Evolutionary conservation across 2,113 vertebrate genomes (phyloP), one percentile per base, ranked within the genome.

Genomic region (Phrynocephalus versicolor): DNA sequence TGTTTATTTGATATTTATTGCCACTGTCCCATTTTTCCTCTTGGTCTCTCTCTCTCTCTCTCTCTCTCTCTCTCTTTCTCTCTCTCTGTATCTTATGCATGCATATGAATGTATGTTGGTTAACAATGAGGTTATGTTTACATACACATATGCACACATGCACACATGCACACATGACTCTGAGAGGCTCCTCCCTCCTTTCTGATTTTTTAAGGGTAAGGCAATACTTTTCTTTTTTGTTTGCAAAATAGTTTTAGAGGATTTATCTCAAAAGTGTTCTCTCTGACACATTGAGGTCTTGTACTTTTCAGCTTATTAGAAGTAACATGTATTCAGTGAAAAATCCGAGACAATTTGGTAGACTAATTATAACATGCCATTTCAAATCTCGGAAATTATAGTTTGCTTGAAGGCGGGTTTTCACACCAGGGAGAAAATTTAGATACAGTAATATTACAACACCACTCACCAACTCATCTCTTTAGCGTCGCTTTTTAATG

Each of bases 281-380:
- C 79, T 85, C 82, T 86, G 78, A 67, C 75, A 86, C 62, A 55
- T 83, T 69, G 55, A 58, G 88, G 81, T 72, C 85, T 85, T 5
- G 1, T 33, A 0, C 85, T 77, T 90, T 84, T 85, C 3, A 0
- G 13, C 51, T 69, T 85, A 87, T 71, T 85, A 85, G 81, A 91
- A 92, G 90, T 79, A 91, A 86, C 87, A 73, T 39, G 69, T 80
- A 93, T 93, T 85, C 58, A 85, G 87, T 64, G 81, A 27, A 78
- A n/a, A 88, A 87, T 83, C 77, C 73, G 75, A 85, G 79, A 89
- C 82, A 85, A 82, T 86, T 62, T 80, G 81, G 88, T 88, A 82
- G 91, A 87, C 85, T 83, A 81, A 85, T 88, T 91, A 84, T 33
- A 88, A 73, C 69, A 35, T 81, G 86, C 73, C 90, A 87, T 74